Percentiles rank a stretch among this genome's conserved stretches.
These are phyloP conservation scores for Lepus americanus DNA, from an alignment of 2,113 vertebrate species.

Conservation along the genomic window DNA sequence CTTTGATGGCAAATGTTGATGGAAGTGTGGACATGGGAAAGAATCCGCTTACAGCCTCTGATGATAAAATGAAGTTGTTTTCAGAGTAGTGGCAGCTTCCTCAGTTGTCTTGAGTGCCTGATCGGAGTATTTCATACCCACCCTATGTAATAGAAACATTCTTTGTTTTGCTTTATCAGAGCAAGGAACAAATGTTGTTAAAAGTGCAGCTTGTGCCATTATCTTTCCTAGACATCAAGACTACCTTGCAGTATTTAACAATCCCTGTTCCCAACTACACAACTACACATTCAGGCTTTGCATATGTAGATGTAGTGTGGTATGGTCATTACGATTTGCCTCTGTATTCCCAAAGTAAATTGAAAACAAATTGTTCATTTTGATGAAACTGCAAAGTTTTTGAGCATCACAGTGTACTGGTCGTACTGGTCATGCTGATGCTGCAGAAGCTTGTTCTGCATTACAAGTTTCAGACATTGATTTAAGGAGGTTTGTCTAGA, in stretches of 20 bases:
- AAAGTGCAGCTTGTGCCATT: constrained; percentile 77
- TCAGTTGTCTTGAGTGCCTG: constrained; percentile 74
- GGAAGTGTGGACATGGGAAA: neutral
- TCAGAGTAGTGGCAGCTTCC: constrained; percentile 62
- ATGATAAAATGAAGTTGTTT: constrained; percentile 70
- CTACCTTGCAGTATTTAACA: constrained; percentile 79
- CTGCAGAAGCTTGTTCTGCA: constrained; percentile 59
- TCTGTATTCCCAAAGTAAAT: constrained; percentile 67
- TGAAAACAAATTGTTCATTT: constrained; percentile 71
- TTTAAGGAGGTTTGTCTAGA: constrained; percentile 38
- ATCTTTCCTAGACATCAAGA: constrained; percentile 93
- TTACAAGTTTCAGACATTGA: constrained; percentile 44
- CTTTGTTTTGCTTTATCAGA: constrained; percentile 82
- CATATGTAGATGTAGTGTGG: constrained; percentile 77
- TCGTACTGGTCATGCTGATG: constrained; percentile 52
- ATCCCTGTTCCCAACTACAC: constrained; percentile 76
- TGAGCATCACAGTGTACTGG: constrained; percentile 51
- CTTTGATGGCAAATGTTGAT: constrained; percentile 16
- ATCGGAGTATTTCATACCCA: constrained; percentile 69
- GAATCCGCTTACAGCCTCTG: constrained; percentile 69
- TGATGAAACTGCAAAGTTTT: constrained; percentile 73
- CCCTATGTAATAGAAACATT: constrained; percentile 78
- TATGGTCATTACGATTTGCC: neutral
- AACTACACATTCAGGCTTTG: constrained; percentile 57
- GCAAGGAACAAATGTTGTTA: constrained; percentile 78